phyloP scores from a whole-genome alignment of 2,113 vertebrate genomes.

The Paratilapia polleni region DNA sequence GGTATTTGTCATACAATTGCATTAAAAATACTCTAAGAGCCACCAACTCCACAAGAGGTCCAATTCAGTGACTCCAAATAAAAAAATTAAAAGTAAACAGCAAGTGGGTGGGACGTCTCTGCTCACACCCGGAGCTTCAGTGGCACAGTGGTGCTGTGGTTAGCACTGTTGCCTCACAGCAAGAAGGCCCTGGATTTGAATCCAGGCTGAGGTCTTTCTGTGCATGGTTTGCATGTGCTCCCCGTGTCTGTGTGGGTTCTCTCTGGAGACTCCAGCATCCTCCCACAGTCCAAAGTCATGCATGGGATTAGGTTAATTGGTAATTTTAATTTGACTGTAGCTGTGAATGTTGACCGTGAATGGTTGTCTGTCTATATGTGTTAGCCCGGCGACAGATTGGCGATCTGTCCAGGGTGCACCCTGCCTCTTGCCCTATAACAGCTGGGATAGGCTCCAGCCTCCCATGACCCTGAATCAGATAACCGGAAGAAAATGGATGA shows the following conservation, averaged over 20 bases:
- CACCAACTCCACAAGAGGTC: not conserved
- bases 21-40: not conserved
- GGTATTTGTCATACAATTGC: not conserved
- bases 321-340: not conserved
- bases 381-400: not conserved
- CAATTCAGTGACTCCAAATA: not conserved
- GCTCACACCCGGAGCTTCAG: no score
- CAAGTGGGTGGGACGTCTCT: no score
- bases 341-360: not conserved
- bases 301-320: not conserved
- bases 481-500: not conserved
- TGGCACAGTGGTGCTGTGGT: not conserved
- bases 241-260: not conserved
- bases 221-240: not conserved
- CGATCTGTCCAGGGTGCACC: fast-evolving
- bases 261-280: not conserved
- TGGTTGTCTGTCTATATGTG: not conserved
- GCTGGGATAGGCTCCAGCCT: not conserved
- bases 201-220: not conserved
- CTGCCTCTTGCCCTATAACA: not conserved
- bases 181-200: not conserved
- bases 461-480: not conserved
- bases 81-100: not conserved
- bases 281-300: not conserved
- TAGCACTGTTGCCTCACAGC: not conserved